Evolutionary conservation across 2,888 invertebrate genomes (phyloP), one percentile per base, ranked within the genome.

Genomic region (Toxonevra muliebris): DNA sequence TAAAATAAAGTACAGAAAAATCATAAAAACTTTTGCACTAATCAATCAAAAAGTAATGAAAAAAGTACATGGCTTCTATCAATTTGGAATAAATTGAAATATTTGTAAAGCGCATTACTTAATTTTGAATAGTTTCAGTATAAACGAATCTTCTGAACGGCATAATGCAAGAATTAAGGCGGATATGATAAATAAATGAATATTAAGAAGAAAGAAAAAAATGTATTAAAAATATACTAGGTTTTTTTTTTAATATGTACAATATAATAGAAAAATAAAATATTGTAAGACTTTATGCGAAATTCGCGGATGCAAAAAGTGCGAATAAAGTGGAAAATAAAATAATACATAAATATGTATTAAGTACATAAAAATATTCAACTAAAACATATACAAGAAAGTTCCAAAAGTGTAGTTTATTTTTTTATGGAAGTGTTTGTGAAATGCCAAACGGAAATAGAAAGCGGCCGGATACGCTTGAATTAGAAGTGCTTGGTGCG

Each of bases 401-500:
- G 57, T 40, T 13, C 57, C 13, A 57, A 30, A 19, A 57, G 48
- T 48, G 48, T 48, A 15, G 20, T 13, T 41, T 61, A 15, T 42
- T 19, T 68, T 70, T 72, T 62, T 65, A 72, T 73, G 73, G 74
- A 70, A 75, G 74, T 72, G 68, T 74, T 69, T 70, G 71, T 76
- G 77, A 73, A 68, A 83, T 83, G 83, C 76, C 77, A 66, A 76
- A 72, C 71, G 78, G 78, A 71, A 76, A 70, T 68, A 76, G 74
- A 66, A 75, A 77, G 71, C 78, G 82, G 66, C 83, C 83, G 66
- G 84, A 84, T 73, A 80, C 81, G 64, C 75, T 87, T 79, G 88
- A 88, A 80, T 77, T 88, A 80, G 86, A 87, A 77, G 87, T 88
- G 76, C 86, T 88, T 72, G 87, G 86, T 74, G 82, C 85, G 73